Percentiles rank a stretch among this genome's conserved stretches.
Evolutionary conservation across 2,797 vertebrate species (phyloP).

Genomic region (Poliocrania exsul): DNA sequence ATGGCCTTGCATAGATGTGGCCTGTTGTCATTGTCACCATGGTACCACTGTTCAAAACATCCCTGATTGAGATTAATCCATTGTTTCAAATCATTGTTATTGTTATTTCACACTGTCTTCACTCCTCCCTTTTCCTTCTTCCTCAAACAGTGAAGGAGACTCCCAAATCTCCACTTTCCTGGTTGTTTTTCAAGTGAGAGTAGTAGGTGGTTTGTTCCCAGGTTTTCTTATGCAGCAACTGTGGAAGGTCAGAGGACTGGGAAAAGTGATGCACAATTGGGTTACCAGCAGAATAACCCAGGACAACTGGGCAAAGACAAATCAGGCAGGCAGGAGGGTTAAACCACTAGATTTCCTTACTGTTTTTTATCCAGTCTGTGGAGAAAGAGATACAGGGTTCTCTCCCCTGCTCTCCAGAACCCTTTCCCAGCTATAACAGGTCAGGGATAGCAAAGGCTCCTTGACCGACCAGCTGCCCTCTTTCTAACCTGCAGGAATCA

Average conservation of each 20-base stretch:
- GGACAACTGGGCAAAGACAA: not conserved
- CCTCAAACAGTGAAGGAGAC: not conserved
- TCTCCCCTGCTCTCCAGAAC: not conserved
- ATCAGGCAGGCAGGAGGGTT: not conserved
- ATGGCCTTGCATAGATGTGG: not conserved
- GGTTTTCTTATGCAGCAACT: not conserved
- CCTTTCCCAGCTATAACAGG: not conserved
- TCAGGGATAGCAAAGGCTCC: not conserved
- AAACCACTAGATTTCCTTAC: not conserved
- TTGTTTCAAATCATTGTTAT: not conserved
- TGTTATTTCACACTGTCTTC: not conserved
- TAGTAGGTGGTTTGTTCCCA: not conserved
- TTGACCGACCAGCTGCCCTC: fast-evolving
- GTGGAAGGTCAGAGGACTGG: not conserved
- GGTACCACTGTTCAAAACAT: not conserved
- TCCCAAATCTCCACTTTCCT: not conserved
- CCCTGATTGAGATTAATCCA: not conserved
- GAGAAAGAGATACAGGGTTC: not conserved
- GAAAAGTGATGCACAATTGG: not conserved
- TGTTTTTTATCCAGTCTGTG: not conserved
- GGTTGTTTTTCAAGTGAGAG: not conserved
- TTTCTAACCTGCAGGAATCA: not conserved
- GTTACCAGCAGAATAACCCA: not conserved
- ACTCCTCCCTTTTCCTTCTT: not conserved
- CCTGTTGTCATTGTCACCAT: not conserved